phyloP scores from a whole-genome alignment of 2,888 invertebrate species.

The Hermaeophaga mercurialis region DNA sequence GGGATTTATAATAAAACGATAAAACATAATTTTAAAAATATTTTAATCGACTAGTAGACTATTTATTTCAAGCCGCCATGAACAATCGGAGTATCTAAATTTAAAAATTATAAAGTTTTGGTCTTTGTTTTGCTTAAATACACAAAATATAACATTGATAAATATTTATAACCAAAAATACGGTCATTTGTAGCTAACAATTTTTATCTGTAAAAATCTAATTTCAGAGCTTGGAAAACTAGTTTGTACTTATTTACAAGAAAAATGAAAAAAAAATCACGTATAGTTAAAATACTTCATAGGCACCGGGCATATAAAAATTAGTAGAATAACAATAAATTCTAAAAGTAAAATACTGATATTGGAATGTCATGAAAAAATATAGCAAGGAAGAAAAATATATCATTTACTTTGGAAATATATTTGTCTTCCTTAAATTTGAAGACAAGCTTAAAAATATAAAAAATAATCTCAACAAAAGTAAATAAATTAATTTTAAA shows the following conservation, averaged over 20 bases:
- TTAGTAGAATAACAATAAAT: conserved; percentile 45
- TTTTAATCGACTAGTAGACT: conserved; percentile 37
- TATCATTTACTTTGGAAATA: conserved; percentile 3
- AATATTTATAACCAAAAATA: not conserved
- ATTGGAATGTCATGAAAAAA: conserved; percentile 50
- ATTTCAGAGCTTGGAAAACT: conserved; percentile 5
- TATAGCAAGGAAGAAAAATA: conserved; percentile 19
- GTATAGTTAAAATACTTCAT: conserved; percentile 26
- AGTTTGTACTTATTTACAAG: conserved; percentile 17
- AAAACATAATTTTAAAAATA: conserved; percentile 34
- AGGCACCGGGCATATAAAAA: conserved; percentile 32
- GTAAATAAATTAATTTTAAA: conserved; percentile 45
- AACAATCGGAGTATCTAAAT: conserved; percentile 27
- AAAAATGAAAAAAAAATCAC: conserved; percentile 20
- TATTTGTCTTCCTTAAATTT: conserved; percentile 24
- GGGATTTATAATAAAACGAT: conserved; percentile 28
- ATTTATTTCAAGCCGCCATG: conserved; percentile 47
- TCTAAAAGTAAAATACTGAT: conserved; percentile 51
- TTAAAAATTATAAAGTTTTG: not conserved
- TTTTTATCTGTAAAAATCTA: conserved; percentile 1
- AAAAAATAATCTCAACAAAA: conserved; percentile 48
- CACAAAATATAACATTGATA: not conserved
- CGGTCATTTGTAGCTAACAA: conserved; percentile 5
- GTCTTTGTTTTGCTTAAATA: not conserved
- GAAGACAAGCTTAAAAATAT: conserved; percentile 30